phyloP scores from a whole-genome alignment of 2,888 invertebrate genomes.

The Caenorhabditis plicata region DNA sequence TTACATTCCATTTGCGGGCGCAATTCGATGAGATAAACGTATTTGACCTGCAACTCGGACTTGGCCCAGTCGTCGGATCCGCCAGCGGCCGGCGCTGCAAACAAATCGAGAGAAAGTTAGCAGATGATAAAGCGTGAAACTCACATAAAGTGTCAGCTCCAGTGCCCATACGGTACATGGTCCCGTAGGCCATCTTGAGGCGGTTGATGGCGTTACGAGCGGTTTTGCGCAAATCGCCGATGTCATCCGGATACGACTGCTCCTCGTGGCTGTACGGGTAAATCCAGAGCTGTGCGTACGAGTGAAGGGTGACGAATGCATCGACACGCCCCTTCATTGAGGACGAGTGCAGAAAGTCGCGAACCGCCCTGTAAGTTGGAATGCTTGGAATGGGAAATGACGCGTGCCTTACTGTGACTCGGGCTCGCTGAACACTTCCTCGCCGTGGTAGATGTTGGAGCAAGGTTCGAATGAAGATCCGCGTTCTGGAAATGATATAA shows the following conservation, averaged over 20 bases:
- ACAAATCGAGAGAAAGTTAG: not conserved
- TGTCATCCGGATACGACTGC: conserved; percentile 56
- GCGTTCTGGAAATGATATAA: conserved; percentile 54
- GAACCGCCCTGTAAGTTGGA: conserved; percentile 45
- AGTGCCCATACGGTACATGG: conserved; percentile 59
- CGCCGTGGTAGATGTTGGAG: conserved; percentile 64
- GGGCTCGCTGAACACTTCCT: conserved; percentile 63
- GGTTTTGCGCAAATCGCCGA: conserved; percentile 53
- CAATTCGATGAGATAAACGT: conserved; percentile 62
- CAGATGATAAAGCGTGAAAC: not conserved
- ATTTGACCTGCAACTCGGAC: conserved; percentile 58
- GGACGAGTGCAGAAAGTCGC: conserved; percentile 50
- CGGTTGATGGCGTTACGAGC: conserved; percentile 52
- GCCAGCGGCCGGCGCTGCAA: conserved; percentile 57
- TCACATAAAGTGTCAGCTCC: conserved; percentile 61
- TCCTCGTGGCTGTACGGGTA: conserved; percentile 62
- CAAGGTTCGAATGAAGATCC: conserved; percentile 64
- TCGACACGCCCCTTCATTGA: conserved; percentile 59
- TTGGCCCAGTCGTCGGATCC: conserved; percentile 65
- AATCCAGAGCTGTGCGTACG: conserved; percentile 65
- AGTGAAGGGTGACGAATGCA: conserved; percentile 64
- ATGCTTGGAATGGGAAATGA: not conserved
- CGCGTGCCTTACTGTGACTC: conserved; percentile 47
- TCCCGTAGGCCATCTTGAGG: conserved; percentile 55
- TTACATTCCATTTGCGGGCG: conserved; percentile 58